Evolutionary conservation across 1,140 invertebrate genomes (phyloP), one percentile per base, ranked within the genome.

Genomic region (Pachypsylla venusta): DNA sequence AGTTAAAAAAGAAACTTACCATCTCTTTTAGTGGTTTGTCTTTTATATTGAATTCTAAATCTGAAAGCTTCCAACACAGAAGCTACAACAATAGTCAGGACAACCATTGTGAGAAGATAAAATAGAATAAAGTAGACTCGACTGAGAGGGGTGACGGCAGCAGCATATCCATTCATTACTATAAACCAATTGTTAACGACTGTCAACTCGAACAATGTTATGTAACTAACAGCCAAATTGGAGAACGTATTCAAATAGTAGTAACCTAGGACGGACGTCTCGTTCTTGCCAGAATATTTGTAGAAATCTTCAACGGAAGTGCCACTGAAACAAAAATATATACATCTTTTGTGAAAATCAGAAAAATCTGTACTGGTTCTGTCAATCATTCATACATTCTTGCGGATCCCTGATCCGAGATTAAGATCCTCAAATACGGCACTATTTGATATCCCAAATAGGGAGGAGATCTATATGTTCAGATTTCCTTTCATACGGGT

Each of bases 171-270:
- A 68, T 91, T 87, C 90, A 93, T 93, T n/a, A 90, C 79, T 58
- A 93, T 87, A 70, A 87, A 90, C 85, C 85, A 87, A 70, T 92
- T 92, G 72, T 92, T 93, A 26, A 91, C 86, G 16, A 92, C 87
- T 3, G 89, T 93, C 62, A 93, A 73, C 72, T 93, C 89, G 74
- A 94, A 94, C 56, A 94, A 71, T 0, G 89, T 92, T 55, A 93
- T 87, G 66, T 75, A 76, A 65, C 82, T 84, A 13, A 80, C 79
- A 61, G 85, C 71, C 4, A 87, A 70, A 71, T 87, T 81, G 63
- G 86, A 79, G 73, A 93, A 93, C 65, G 84, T 90, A 70, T 93
- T 92, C 40, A 92, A 72, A 69, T 91, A 92, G 70, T 93, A 94
- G 71, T 87, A 91, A 53, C 85, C 73, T 4, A 22, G 16, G 1